Base-by-base conservation (phyloP, 92 coral and sea anemone species). In the Epizoanthus stellaris region DNA sequence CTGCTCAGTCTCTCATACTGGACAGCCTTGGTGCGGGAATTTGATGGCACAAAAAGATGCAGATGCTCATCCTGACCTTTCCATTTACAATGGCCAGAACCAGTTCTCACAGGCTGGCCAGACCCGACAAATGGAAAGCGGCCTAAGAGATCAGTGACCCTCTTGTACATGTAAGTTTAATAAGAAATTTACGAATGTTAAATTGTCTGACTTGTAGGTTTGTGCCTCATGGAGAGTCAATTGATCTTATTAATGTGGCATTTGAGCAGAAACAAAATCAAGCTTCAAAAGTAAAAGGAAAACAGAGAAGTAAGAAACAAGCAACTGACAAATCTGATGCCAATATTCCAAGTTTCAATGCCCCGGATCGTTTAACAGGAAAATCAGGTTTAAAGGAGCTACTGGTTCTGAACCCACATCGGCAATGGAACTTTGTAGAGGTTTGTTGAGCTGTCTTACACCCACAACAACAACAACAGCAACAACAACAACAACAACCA, bases 391-490 rank as follows among this genome's bases (percentile, higher is more conserved):
- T 94, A 54, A 79, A 70, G n/a, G 99, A 97, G 80, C 87, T 97
- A 11, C 67, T 13, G 11, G 13, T 47, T 7, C 40, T 94, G 6
- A 91, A 92, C 80, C 98, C 97, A 61, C 25, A 75, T 20, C 89
- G 99, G 21, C 87, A 70, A 56, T 97, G 98, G 99, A 94, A 93
- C 67, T 94, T 97, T 76, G 92, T 97, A 47, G 98, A 97, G 98
- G 99, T 96, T 21, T 60, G 59, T 40, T 36, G 13, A 12, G 14
- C 7, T 42, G 23, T 34, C 66, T n/a, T 21, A 3, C 70, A 25
- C 56, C 13, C 56, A 52, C 56, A 52, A 52, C 56, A 10, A 9
- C 56, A 52, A 0, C 56, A 52, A 52, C n/a, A 34, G 36, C 4
- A 25, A 34, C 47, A 70, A 1, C 4, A 25, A 34, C 47, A 70